Conservation (phyloP, 2,797 vertebrate species). For the Ceyx erithaca region DNA sequence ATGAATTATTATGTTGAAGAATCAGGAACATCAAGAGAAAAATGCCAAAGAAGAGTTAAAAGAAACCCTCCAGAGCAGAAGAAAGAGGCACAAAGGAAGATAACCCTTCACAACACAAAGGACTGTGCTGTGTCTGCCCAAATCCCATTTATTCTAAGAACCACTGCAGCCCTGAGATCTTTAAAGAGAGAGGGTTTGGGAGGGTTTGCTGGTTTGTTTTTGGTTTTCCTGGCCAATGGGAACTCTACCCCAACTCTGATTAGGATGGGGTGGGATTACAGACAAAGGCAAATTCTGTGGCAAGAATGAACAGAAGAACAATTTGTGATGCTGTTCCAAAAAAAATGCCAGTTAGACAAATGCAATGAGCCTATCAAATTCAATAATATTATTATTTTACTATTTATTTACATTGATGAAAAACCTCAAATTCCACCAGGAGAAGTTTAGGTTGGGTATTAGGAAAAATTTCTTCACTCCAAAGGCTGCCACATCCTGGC, state of each 20-base stretch:
- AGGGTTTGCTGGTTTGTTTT: not conserved
- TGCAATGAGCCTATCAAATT: not conserved
- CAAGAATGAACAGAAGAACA: not conserved
- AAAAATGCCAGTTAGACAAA: not conserved
- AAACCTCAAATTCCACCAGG: not conserved
- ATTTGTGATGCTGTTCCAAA: fast-evolving
- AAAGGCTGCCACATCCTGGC: not conserved
- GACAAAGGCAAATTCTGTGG: not conserved
- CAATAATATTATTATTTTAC: not conserved
- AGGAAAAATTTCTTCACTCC: not conserved
- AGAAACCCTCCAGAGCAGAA: not conserved
- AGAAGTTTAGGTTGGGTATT: not conserved
- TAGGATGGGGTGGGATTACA: fast-evolving
- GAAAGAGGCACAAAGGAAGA: not conserved
- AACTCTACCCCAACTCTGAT: not conserved
- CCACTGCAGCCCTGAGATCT: fast-evolving
- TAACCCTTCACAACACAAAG: not conserved
- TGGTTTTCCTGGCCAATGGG: not conserved
- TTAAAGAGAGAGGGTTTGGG: fast-evolving
- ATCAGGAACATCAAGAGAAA: not conserved
- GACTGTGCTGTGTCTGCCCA: not conserved
- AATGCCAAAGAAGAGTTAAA: not conserved
- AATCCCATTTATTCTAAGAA: not conserved
- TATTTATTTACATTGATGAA: not conserved
- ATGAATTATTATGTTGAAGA: not conserved